These are phyloP conservation scores for Ditylenchus dipsaci DNA, from an alignment of 1,140 invertebrate genomes.

Conservation along the genomic window DNA sequence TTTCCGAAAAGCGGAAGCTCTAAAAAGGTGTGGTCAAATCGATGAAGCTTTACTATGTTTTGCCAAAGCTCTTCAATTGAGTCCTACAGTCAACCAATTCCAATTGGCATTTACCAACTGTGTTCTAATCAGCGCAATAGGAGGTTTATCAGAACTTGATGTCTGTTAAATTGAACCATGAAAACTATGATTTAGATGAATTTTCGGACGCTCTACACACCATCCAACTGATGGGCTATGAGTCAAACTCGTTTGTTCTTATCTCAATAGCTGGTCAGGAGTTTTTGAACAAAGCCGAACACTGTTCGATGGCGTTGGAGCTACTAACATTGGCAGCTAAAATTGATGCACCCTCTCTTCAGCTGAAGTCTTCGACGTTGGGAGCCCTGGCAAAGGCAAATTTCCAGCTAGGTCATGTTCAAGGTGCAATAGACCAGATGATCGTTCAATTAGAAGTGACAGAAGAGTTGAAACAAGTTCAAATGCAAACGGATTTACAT, in stretches of 20 bases:
- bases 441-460: conserved; percentile 8
- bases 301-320: neutral
- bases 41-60: conserved; percentile 8
- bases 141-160: conserved; percentile 4
- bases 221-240: conserved; percentile 6
- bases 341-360: conserved; percentile 3
- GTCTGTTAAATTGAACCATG: neutral
- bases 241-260: conserved; percentile 7
- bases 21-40: neutral
- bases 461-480: neutral
- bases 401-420: neutral
- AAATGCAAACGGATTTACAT: conserved; percentile 1
- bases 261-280: conserved; percentile 13
- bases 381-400: conserved; percentile 11
- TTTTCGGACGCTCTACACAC: neutral
- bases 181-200: neutral
- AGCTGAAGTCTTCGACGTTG: conserved; percentile 2
- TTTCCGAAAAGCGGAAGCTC: conserved; percentile 16
- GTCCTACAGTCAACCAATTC: conserved; percentile 1
- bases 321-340: conserved; percentile 1
- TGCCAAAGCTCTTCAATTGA: neutral
- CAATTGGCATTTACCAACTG: neutral
- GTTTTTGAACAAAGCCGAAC: neutral
- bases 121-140: conserved; percentile 1
- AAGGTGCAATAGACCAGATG: neutral